These are phyloP conservation scores for Nannoperca obscura DNA, from an alignment of 2,797 vertebrate genomes.

Conservation along the genomic window DNA sequence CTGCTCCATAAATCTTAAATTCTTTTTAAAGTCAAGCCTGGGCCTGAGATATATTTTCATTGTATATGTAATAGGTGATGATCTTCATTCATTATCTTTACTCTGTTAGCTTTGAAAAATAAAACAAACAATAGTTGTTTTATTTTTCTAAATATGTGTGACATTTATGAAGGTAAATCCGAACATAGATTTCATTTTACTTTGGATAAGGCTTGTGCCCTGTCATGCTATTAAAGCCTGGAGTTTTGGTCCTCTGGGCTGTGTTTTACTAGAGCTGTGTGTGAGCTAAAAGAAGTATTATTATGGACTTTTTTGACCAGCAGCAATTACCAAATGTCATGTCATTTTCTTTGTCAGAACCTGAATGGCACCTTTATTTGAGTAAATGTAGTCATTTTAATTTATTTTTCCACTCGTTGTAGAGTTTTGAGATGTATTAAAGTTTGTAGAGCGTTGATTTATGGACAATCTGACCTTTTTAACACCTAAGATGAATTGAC, in stretches of 20 bases:
- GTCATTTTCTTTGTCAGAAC: slow-evolving; percentile 53
- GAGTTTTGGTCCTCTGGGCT: slow-evolving; percentile 10
- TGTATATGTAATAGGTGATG: not conserved
- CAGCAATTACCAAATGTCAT: slow-evolving; percentile 30
- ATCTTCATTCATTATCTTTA: slow-evolving; percentile 15
- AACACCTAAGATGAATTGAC: slow-evolving; percentile 73
- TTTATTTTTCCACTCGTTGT: slow-evolving; percentile 53
- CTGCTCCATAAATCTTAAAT: slow-evolving; percentile 22
- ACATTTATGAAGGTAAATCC: slow-evolving; percentile 25
- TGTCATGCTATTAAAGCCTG: slow-evolving; percentile 1
- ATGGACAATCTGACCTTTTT: slow-evolving; percentile 68
- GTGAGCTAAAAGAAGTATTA: slow-evolving; percentile 39
- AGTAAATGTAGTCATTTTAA: slow-evolving; percentile 45
- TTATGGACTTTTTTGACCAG: slow-evolving; percentile 30
- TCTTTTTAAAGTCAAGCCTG: slow-evolving; percentile 27
- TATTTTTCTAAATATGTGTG: not conserved
- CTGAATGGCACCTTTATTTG: slow-evolving; percentile 65
- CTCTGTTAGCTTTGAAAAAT: slow-evolving; percentile 22
- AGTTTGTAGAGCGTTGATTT: slow-evolving; percentile 69
- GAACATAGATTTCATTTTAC: slow-evolving; percentile 14
- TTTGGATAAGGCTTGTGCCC: slow-evolving; percentile 2
- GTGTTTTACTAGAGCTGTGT: slow-evolving; percentile 31
- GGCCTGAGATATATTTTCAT: slow-evolving; percentile 14
- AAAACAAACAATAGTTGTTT: not conserved
- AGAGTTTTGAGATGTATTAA: slow-evolving; percentile 50